Evolutionary conservation across 2,113 vertebrate species (phyloP), one percentile per base, ranked within the genome.

Genomic region (Typhlomys cinereus): DNA sequence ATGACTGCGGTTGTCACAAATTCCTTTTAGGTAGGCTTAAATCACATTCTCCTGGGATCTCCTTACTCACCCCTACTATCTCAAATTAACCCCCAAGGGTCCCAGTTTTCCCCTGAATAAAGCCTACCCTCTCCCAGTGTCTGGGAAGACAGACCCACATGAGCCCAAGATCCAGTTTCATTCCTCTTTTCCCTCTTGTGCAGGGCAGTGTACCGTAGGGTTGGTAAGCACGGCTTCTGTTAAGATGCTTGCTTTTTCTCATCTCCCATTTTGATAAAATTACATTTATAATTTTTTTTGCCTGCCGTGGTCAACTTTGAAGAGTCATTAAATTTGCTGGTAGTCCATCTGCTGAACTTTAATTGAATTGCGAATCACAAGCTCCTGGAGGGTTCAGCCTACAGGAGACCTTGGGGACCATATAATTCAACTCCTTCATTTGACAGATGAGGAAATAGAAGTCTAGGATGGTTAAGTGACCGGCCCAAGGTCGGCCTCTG

Each of bases 251-350:
- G 75, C 87, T 87, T 85, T 89, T 93, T 59, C 84, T 93, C 90
- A 64, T 92, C 78, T 85, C 84, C 67, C 64, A 95, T 95, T 96
- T 95, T 92, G 67, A 14, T 70, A 79, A 94, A 75, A 87, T 84
- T 91, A 83, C 89, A 89, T 74, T 39, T 89, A 88, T 76, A 82
- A 93, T 96, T 36, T 96, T 90, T 92, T 17, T 54, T 78, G 73
- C 84, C 78, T 83, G 69, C 85, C 82, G 93, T 97, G 96, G 96
- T 97, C 97, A 96, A 91, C 94, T 94, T 94, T 89, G 84, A 95
- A 94, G 93, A 96, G 89, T 96, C 96, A 95, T 97, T 97, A 96
- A 89, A 81, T 96, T 93, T 89, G 73, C 89, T 93, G 94, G 94
- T 95, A 91, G 96, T 52, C 93, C 96, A 87, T 76, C 92, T 59